phyloP scores from a whole-genome alignment of 2,888 invertebrate species.

The Platypus cylindrus region DNA sequence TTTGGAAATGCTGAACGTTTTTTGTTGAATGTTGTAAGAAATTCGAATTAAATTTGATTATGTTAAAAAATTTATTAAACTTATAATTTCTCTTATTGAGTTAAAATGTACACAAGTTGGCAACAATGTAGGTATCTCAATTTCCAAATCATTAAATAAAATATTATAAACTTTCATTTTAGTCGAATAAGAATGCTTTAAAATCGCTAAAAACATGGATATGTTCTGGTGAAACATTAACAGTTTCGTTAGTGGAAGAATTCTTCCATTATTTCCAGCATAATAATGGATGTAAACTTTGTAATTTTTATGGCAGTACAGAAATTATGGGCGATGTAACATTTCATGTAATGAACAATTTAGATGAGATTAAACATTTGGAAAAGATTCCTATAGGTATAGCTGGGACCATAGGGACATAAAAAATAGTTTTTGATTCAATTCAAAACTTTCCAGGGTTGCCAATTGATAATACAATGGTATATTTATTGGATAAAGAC shows the following conservation, averaged over 20 bases:
- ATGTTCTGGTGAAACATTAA: constrained; percentile 75
- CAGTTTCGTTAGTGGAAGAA: constrained; percentile 53
- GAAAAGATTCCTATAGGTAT: constrained; percentile 75
- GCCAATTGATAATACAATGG: constrained; percentile 66
- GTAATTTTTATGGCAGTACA: constrained; percentile 85
- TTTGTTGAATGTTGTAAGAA: too few relatives aligned
- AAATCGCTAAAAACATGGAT: constrained; percentile 62
- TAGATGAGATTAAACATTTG: constrained; percentile 45
- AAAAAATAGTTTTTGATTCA: neutral
- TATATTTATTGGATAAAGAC: constrained; percentile 68
- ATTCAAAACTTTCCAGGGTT: constrained; percentile 39
- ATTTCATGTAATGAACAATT: constrained; percentile 52
- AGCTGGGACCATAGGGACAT: too few relatives aligned
- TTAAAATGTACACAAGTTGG: too few relatives aligned
- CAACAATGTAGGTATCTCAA: too few relatives aligned
- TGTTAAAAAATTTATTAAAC: too few relatives aligned
- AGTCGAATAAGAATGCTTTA: constrained; percentile 41
- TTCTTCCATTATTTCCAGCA: constrained; percentile 66
- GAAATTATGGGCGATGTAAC: constrained; percentile 89
- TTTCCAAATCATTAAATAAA: too few relatives aligned
- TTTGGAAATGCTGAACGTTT: too few relatives aligned
- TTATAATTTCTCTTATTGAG: too few relatives aligned
- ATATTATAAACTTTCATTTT: constrained; percentile 21
- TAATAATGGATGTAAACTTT: constrained; percentile 51
- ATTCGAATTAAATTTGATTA: too few relatives aligned